phyloP scores from a whole-genome alignment of 2,888 invertebrate genomes.

The Caenorhabditis sp. region DNA sequence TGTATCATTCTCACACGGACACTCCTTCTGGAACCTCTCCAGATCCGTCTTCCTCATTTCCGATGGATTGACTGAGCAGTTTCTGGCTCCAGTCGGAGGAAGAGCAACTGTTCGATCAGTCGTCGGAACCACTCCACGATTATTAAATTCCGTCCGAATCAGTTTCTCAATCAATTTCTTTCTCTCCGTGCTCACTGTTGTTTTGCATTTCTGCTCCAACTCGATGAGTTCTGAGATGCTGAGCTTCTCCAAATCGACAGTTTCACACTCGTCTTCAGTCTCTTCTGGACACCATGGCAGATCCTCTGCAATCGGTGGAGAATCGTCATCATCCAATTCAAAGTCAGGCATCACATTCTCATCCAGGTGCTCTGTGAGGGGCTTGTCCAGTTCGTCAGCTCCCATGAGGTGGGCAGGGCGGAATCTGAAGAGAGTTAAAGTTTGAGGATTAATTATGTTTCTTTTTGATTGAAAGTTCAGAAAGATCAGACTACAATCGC shows the following conservation, averaged over 20 bases:
- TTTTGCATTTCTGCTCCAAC: constrained; percentile 36
- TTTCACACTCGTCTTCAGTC: constrained; percentile 40
- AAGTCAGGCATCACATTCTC: constrained; percentile 52
- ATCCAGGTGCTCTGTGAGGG: constrained; percentile 32
- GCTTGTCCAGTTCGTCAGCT: constrained; percentile 47
- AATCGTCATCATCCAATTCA: constrained; percentile 48
- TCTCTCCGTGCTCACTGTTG: constrained; percentile 15
- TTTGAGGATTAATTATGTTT: too few relatives aligned
- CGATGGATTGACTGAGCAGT: constrained; percentile 34
- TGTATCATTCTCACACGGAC: constrained; percentile 55
- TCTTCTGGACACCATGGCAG: constrained; percentile 59
- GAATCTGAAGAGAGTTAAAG: constrained; percentile 17
- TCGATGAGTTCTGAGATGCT: constrained; percentile 19
- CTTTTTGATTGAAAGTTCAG: too few relatives aligned
- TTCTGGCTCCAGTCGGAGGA: constrained; percentile 32
- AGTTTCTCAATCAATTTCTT: constrained; percentile 27
- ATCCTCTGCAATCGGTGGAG: constrained; percentile 29
- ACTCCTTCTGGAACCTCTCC: constrained; percentile 38
- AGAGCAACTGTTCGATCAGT: constrained; percentile 1
- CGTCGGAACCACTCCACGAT: neutral
- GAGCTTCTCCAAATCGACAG: constrained; percentile 22
- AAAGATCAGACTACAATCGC: too few relatives aligned
- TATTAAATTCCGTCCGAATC: constrained; percentile 19
- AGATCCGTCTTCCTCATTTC: constrained; percentile 7
- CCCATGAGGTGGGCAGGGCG: constrained; percentile 47